These are phyloP conservation scores for Netelia melanura DNA, from an alignment of 2,888 invertebrate species.

Conservation along the genomic window DNA sequence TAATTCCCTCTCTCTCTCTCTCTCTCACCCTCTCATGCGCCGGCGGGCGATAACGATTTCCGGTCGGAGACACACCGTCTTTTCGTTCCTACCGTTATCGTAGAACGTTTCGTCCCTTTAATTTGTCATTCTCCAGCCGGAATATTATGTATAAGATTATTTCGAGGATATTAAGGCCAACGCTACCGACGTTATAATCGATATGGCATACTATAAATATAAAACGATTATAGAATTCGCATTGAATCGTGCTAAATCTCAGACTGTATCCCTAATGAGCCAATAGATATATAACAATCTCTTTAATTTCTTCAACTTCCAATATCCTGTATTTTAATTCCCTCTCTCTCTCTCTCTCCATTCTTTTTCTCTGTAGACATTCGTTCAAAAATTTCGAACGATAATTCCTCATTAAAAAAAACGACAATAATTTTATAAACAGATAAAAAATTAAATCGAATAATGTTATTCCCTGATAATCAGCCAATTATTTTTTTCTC, in stretches of 20 bases:
- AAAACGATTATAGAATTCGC: not conserved
- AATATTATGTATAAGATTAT: constrained; percentile 30
- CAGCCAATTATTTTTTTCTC: too few relatives aligned
- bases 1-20: constrained; percentile 38
- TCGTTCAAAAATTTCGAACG: too few relatives aligned
- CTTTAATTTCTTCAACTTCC: not conserved
- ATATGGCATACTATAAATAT: constrained; percentile 12
- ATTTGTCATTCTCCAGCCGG: constrained; percentile 1
- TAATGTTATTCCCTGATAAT: too few relatives aligned
- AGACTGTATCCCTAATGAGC: not conserved
- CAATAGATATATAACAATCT: not conserved
- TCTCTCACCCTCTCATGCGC: constrained; percentile 15
- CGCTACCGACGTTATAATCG: constrained; percentile 25
- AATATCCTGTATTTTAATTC: not conserved
- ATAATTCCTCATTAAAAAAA: too few relatives aligned
- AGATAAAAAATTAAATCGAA: too few relatives aligned
- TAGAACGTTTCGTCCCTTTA: not conserved
- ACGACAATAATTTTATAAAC: too few relatives aligned
- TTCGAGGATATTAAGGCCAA: constrained; percentile 44
- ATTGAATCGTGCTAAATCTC: not conserved
- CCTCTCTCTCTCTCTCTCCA: not conserved
- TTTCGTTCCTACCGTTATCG: not conserved
- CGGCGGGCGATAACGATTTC: constrained; percentile 32
- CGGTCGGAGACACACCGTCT: constrained; percentile 35
- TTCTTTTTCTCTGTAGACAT: not conserved